Evolutionary conservation across 2,797 vertebrate genomes (phyloP).

Genomic region (Myiotriccus ornatus): DNA sequence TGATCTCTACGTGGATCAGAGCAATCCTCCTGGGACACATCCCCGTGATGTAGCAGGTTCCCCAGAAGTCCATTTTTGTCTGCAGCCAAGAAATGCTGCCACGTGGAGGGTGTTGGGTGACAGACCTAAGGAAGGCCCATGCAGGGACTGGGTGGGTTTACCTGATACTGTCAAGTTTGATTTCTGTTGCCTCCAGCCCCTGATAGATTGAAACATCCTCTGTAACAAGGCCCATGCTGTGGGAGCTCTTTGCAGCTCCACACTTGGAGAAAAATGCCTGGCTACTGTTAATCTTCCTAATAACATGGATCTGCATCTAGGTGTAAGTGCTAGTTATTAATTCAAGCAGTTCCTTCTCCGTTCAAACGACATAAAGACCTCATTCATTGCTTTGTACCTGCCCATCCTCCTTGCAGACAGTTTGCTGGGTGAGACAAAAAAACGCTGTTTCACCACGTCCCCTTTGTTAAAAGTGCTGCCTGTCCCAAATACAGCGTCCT

Average conservation of each 20-base stretch:
- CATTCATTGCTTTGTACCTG: not conserved
- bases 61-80: not conserved
- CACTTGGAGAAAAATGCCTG: not conserved
- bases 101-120: accelerated
- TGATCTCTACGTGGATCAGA: accelerated
- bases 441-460: accelerated
- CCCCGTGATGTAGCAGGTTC: not conserved
- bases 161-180: not conserved
- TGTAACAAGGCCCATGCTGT: accelerated
- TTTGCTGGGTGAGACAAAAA: not conserved
- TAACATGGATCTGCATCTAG: not conserved
- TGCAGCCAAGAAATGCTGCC: not conserved
- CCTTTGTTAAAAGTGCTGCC: not conserved
- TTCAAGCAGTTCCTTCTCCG: not conserved
- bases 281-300: not conserved
- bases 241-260: not conserved
- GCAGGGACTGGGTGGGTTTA: not conserved
- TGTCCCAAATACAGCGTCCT: not conserved
- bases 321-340: not conserved
- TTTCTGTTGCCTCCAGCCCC: not conserved
- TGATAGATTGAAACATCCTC: not conserved
- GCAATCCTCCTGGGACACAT: not conserved
- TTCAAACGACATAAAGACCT: not conserved
- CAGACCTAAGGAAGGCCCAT: not conserved
- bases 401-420: not conserved